Percentiles rank a stretch among this genome's conserved stretches.
These are phyloP conservation scores for Plebejus argus DNA, from an alignment of 2,888 invertebrate species.

Conservation along the genomic window DNA sequence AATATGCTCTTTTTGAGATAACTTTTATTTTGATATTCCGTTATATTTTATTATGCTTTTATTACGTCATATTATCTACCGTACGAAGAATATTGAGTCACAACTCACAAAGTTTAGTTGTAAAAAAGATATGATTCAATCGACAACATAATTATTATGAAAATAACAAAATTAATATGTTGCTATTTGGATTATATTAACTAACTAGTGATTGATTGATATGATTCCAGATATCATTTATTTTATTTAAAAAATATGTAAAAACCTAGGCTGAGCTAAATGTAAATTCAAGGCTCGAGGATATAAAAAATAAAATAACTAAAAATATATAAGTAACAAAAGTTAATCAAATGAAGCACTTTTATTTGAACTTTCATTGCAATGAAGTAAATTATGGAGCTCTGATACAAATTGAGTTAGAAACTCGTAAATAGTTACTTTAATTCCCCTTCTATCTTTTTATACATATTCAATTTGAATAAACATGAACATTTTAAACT, in stretches of 20 bases:
- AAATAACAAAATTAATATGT: background rate
- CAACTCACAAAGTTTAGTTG: no score
- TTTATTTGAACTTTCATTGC: background rate
- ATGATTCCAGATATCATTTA: no score
- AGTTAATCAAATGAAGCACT: background rate
- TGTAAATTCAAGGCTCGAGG: background rate
- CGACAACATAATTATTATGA: no score
- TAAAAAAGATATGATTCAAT: background rate
- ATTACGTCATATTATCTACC: background rate
- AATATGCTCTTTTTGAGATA: conserved; percentile 16
- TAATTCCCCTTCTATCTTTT: conserved; percentile 49
- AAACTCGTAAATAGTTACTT: conserved; percentile 70
- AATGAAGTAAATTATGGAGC: background rate
- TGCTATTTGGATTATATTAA: no score
- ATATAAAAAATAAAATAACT: background rate
- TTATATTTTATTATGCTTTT: conserved; percentile 4
- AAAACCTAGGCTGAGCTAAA: background rate
- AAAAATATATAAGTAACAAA: background rate
- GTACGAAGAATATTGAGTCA: background rate
- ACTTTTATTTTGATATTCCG: background rate
- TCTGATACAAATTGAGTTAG: conserved; percentile 54
- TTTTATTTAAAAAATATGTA: no score
- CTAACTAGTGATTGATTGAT: no score
- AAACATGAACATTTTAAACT: background rate
- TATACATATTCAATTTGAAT: conserved; percentile 2